phyloP scores from a whole-genome alignment of 2,113 vertebrate species.

The Emydocephalus ijimae region DNA sequence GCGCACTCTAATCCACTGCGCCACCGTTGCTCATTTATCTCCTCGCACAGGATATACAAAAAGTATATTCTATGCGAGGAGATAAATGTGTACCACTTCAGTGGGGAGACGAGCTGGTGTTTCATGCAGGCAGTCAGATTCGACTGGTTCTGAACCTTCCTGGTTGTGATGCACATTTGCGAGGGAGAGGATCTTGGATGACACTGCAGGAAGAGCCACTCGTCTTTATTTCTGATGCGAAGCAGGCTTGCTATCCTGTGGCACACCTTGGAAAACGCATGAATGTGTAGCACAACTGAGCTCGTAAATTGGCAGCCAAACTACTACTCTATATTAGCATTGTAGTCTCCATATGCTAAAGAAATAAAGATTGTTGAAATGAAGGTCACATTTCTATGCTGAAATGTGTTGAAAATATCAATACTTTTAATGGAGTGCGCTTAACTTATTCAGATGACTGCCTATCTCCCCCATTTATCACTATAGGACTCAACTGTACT shows the following conservation, averaged over 20 bases:
- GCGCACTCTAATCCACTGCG: no score
- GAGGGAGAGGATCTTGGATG: not conserved
- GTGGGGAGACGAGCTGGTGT: not conserved
- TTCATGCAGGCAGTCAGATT: not conserved
- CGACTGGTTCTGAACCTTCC: not conserved
- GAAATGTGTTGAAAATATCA: not conserved
- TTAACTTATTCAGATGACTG: not conserved
- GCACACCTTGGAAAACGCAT: not conserved
- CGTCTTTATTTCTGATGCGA: not conserved
- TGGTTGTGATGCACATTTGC: not conserved
- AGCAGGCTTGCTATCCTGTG: not conserved
- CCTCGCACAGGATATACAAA: no score
- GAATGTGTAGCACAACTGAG: not conserved
- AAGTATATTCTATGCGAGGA: not conserved
- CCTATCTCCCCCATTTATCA: not conserved
- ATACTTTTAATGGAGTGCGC: not conserved
- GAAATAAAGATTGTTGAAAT: not conserved
- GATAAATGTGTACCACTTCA: not conserved
- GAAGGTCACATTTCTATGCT: not conserved
- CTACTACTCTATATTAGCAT: not conserved
- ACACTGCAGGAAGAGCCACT: not conserved
- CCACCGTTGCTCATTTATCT: no score
- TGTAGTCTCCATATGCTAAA: not conserved
- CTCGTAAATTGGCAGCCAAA: not conserved
- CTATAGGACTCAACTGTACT: not conserved